Percentiles rank a stretch among this genome's conserved stretches.
Evolutionary conservation across 2,797 vertebrate species (phyloP).

Genomic region (Cryptoprocta ferox): DNA sequence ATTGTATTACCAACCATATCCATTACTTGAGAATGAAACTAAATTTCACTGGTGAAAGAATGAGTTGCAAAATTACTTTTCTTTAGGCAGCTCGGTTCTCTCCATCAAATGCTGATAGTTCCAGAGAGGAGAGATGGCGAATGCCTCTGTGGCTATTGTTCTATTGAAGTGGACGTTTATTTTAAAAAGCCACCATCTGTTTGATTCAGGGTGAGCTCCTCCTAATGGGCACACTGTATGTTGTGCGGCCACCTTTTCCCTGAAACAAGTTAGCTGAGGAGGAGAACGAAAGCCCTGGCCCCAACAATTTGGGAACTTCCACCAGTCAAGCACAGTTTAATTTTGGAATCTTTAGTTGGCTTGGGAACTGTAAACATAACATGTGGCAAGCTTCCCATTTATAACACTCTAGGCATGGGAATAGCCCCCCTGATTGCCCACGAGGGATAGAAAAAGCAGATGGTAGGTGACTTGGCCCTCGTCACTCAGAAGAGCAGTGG

Average conservation of each 20-base stretch:
- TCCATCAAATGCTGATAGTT: constrained; percentile 62
- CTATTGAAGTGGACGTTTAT: constrained; percentile 58
- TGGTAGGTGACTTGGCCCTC: constrained; percentile 66
- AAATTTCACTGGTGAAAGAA: constrained; percentile 35
- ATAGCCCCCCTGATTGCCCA: constrained; percentile 13
- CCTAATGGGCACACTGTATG: background rate
- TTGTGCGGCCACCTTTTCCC: constrained; percentile 12
- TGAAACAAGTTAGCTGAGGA: constrained; percentile 51
- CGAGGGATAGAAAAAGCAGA: constrained; percentile 53
- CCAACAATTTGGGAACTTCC: constrained; percentile 40
- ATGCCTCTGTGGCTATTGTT: constrained; percentile 48
- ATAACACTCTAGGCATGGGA: constrained; percentile 29
- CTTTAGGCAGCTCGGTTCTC: background rate
- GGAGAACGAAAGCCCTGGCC: constrained; percentile 32
- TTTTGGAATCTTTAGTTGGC: constrained; percentile 67
- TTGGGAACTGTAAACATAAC: constrained; percentile 54
- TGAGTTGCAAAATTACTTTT: background rate
- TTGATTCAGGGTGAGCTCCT: constrained; percentile 40
- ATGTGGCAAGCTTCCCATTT: constrained; percentile 57
- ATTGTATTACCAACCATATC: background rate
- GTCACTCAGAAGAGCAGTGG: constrained; percentile 30
- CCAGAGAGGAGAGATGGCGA: background rate
- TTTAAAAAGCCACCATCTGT: constrained; percentile 68
- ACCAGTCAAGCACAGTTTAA: constrained; percentile 10
- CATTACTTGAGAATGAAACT: constrained; percentile 31